A percentile compares a stretch with the other conserved stretches of the same genome.
Conservation (phyloP, 1,140 invertebrate genomes). For the Drosophila pallidifrons region DNA sequence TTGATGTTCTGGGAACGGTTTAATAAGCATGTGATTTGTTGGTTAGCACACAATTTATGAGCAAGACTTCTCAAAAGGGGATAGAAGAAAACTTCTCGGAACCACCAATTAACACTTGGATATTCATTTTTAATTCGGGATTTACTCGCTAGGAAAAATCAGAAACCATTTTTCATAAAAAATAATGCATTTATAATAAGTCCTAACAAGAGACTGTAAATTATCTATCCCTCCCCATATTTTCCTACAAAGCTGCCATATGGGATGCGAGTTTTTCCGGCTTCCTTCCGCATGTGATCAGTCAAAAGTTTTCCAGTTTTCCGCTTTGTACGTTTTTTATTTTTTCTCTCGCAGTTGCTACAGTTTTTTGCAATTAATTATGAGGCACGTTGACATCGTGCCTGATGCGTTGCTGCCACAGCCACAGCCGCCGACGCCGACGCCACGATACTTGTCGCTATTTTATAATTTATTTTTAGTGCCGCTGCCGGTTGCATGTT, state of each 20-base stretch:
- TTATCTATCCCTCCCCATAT: constrained; percentile 44
- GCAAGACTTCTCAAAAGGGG: background rate
- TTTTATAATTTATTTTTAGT: constrained; percentile 80
- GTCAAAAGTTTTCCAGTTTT: constrained; percentile 63
- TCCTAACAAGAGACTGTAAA: constrained; percentile 66
- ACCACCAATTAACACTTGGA: constrained; percentile 7
- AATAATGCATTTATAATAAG: constrained; percentile 54
- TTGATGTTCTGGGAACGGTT: constrained; percentile 72
- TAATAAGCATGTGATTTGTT: constrained; percentile 72
- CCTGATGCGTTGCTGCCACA: constrained; percentile 9
- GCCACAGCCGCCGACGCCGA: no score
- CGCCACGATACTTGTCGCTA: constrained; percentile 45
- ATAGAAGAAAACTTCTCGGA: background rate
- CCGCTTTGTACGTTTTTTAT: constrained; percentile 38
- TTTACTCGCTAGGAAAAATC: background rate
- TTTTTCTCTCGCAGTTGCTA: constrained; percentile 14
- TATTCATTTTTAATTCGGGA: background rate
- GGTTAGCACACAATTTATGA: constrained; percentile 42
- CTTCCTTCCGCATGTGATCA: constrained; percentile 74
- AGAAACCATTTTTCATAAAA: background rate
- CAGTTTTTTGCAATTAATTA: constrained; percentile 76
- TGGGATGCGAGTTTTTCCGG: constrained; percentile 40
- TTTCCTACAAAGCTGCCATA: background rate
- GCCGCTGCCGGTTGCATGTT: constrained; percentile 46
- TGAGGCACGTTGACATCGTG: constrained; percentile 77